These are phyloP conservation scores for Phalacrocorax brasilianus DNA, from an alignment of 2,113 vertebrate species.

Conservation along the genomic window DNA sequence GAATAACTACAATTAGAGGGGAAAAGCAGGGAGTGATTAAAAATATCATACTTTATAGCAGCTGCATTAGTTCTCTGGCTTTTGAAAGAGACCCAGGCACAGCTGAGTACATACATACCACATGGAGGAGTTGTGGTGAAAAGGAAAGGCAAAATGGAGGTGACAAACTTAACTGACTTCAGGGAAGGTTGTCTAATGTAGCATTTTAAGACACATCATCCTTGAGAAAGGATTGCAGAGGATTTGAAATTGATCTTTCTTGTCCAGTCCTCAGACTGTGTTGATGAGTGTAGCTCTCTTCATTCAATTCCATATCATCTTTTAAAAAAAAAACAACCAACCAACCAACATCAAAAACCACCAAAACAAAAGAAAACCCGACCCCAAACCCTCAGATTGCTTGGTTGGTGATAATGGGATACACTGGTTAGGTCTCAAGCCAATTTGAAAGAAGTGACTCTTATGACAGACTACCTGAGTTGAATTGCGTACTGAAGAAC, in stretches of 20 bases:
- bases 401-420: neutral
- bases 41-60: constrained; percentile 64
- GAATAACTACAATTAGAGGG: constrained; percentile 66
- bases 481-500: neutral
- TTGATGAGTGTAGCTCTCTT: neutral
- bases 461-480: neutral
- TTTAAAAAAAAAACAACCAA: neutral
- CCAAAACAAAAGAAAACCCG: neutral
- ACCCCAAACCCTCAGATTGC: neutral
- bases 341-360: neutral
- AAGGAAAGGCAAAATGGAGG: neutral
- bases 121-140: neutral
- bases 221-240: neutral
- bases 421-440: neutral
- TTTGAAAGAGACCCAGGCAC: constrained; percentile 22
- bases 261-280: neutral
- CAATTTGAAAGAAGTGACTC: neutral
- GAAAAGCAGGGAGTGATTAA: constrained; percentile 67
- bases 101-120: neutral
- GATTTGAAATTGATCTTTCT: neutral
- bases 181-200: neutral
- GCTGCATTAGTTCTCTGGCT: constrained; percentile 51
- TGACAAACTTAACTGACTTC: neutral
- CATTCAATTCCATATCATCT: neutral
- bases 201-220: neutral